Evolutionary conservation across 2,113 vertebrate genomes (phyloP).

Genomic region (Bothrops jararaca): DNA sequence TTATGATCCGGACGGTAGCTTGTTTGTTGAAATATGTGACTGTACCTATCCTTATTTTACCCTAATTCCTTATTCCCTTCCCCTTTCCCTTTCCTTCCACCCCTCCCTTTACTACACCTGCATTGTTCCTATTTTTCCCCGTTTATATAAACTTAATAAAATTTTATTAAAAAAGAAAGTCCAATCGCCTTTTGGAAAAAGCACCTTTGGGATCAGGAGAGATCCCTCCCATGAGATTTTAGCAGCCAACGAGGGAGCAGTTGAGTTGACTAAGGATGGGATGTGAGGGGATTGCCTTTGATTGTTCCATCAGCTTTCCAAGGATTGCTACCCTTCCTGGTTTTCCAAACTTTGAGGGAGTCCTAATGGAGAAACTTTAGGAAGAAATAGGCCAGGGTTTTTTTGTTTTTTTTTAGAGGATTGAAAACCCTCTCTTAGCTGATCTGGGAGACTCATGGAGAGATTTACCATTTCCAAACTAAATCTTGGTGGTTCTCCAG

Average conservation of each 20-base stretch:
- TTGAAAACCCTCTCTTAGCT: too few species aligned
- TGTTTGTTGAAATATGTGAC: too few species aligned
- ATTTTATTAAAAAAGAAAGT: too few species aligned
- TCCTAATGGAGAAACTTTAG: neutral
- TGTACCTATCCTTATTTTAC: too few species aligned
- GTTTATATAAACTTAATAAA: too few species aligned
- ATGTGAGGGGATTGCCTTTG: neutral
- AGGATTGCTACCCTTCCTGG: neutral
- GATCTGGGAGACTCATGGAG: neutral
- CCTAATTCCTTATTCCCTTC: too few species aligned
- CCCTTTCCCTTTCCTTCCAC: too few species aligned
- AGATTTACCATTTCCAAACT: neutral
- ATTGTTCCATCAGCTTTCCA: neutral
- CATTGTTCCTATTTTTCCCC: too few species aligned
- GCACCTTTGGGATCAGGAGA: neutral
- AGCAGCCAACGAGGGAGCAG: neutral
- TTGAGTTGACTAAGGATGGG: neutral
- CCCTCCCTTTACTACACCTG: too few species aligned
- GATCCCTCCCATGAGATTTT: neutral
- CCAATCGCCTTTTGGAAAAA: too few species aligned
- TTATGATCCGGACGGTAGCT: too few species aligned
- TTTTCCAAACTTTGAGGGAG: neutral
- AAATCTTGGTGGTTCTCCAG: constrained; percentile 53
- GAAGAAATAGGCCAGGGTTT: neutral
- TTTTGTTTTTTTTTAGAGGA: neutral